A percentile compares a stretch with the other conserved stretches of the same genome.
Conservation (phyloP, 2,113 vertebrate species). For the Xiphophorus hellerii region DNA sequence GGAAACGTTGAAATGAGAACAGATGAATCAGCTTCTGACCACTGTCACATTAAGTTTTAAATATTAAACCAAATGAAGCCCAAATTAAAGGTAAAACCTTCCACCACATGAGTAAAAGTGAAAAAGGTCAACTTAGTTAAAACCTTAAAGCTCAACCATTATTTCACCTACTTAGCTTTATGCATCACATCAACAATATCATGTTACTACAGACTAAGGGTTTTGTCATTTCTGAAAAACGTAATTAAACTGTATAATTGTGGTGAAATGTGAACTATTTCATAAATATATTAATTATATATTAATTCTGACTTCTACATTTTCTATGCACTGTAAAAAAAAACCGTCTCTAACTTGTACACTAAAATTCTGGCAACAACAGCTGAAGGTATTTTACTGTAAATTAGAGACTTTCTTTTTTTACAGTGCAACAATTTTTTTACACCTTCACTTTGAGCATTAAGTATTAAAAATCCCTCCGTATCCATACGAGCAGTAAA, state of each 20-base stretch:
- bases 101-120: no score
- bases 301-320: neutral
- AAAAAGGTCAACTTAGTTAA: no score
- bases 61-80: neutral
- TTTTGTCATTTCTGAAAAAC: neutral
- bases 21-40: neutral
- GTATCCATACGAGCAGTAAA: no score
- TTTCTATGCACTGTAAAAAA: neutral
- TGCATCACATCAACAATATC: no score
- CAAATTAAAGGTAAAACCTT: no score
- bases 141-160: no score
- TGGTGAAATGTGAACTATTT: neutral
- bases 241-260: neutral
- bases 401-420: no score
- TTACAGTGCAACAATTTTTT: neutral
- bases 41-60: neutral
- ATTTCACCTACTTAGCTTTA: no score
- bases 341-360: no score
- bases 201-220: no score
- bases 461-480: neutral
- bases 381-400: no score
- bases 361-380: no score
- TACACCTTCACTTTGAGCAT: neutral
- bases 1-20: slow-evolving; percentile 1
- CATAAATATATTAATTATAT: neutral